phyloP scores from a whole-genome alignment of 2,113 vertebrate species.

The Ctenodactylus gundi region DNA sequence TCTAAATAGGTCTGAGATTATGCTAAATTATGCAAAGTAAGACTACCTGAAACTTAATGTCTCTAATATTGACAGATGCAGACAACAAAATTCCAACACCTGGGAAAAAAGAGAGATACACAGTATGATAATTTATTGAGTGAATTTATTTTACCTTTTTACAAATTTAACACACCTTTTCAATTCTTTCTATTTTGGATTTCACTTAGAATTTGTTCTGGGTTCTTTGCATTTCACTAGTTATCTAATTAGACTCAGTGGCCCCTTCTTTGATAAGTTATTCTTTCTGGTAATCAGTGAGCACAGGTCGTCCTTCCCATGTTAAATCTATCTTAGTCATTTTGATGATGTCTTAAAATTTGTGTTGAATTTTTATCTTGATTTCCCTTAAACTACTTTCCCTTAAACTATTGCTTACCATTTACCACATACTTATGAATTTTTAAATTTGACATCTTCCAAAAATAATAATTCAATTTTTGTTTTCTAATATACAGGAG shows the following conservation, averaged over 20 bases:
- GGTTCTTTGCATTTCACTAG: neutral
- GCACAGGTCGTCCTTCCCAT: neutral
- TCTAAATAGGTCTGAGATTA: neutral
- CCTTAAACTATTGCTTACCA: neutral
- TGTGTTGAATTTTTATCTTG: neutral
- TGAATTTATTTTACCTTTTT: neutral
- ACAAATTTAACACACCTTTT: neutral
- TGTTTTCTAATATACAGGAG: neutral
- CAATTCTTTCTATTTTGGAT: neutral
- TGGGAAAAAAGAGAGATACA: neutral
- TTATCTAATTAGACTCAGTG: neutral
- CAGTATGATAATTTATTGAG: neutral
- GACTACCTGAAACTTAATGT: neutral
- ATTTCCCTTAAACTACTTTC: neutral
- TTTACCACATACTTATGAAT: neutral
- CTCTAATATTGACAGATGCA: neutral
- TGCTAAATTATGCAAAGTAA: neutral
- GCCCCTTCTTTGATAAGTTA: neutral
- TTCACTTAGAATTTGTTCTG: neutral
- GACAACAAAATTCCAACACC: neutral
- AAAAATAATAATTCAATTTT: neutral
- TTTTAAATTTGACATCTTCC: neutral
- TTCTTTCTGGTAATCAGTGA: neutral
- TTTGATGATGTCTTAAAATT: neutral
- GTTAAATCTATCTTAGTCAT: neutral